phyloP scores from a whole-genome alignment of 2,888 invertebrate genomes.

The Autographa gamma region DNA sequence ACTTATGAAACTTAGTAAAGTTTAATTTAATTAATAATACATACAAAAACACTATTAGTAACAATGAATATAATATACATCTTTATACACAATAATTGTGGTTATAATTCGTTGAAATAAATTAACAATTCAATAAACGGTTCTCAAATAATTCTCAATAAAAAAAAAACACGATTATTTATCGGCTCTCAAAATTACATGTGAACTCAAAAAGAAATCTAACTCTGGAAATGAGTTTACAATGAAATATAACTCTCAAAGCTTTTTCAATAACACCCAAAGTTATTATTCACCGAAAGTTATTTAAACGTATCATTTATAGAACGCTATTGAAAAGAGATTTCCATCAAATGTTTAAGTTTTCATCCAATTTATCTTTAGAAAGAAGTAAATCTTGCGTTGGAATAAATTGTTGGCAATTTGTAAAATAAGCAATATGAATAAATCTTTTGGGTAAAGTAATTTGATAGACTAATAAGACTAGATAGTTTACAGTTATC shows the following conservation, averaged over 20 bases:
- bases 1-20: no score
- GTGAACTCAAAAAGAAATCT: background rate
- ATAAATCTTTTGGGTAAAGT: background rate
- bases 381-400: constrained; percentile 7
- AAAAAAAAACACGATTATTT: background rate
- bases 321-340: background rate
- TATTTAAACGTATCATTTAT: background rate
- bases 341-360: constrained; percentile 6
- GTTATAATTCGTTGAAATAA: no score
- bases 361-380: constrained; percentile 6
- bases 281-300: background rate
- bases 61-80: no score
- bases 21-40: no score
- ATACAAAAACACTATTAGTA: no score
- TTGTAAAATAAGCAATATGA: constrained; percentile 7
- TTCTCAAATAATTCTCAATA: no score
- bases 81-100: no score
- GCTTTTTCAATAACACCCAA: background rate
- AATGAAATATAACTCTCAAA: constrained; percentile 1
- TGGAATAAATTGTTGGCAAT: constrained; percentile 4
- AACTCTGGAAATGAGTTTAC: background rate
- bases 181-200: background rate
- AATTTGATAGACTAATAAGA: background rate
- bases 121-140: no score
- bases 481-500: no score